Base-by-base conservation (phyloP, 2,113 vertebrate species). In the Nematolebias whitei region DNA sequence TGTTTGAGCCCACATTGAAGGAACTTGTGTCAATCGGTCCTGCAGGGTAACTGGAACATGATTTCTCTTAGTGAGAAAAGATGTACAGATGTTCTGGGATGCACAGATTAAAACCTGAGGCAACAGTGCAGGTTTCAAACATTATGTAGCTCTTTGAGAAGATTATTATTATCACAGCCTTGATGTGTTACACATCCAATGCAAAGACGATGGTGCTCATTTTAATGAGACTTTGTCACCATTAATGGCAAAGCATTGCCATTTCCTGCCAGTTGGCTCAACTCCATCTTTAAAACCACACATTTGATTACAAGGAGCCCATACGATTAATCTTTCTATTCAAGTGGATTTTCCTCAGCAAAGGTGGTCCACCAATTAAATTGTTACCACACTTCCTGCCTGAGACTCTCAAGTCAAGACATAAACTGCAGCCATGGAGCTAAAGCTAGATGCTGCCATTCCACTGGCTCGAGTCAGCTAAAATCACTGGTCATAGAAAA, bases 151-250 rank as follows among this genome's bases (percentile, higher is more conserved):
- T 35, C 32, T 35, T 8, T 35, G 9, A 10, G 5, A 35, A 10
- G 32, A n/a, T n/a, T 24, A 47, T 0, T 48, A 16, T 50, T 60
- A 50, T 49, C 72, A 48, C 63, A 69, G 73, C 59, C 61, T 40
- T 81, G 87, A 84, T 77, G 55, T 51, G 9, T 29, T 70, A 60
- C 73, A 74, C 83, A 90, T 74, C 67, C 63, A 88, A 88, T 82
- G 67, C 67, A 69, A 81, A 60, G 41, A 53, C 59, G 39, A 61
- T 43, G 45, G 64, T 55, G 64, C 55, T 54, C 29, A 20, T 76
- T 57, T 81, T 61, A 60, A 78, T 68, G 49, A 74, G 80, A 68
- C 39, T 51, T 26, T 47, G 15, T 12, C 45, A 3, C 22, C 54
- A 57, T 54, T 75, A 73, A 71, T 49, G 43, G 44, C 14, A 15